Percentiles rank a stretch among this genome's conserved stretches.
Evolutionary conservation across 2,113 vertebrate species (phyloP).

Genomic region (Cathartes aura): DNA sequence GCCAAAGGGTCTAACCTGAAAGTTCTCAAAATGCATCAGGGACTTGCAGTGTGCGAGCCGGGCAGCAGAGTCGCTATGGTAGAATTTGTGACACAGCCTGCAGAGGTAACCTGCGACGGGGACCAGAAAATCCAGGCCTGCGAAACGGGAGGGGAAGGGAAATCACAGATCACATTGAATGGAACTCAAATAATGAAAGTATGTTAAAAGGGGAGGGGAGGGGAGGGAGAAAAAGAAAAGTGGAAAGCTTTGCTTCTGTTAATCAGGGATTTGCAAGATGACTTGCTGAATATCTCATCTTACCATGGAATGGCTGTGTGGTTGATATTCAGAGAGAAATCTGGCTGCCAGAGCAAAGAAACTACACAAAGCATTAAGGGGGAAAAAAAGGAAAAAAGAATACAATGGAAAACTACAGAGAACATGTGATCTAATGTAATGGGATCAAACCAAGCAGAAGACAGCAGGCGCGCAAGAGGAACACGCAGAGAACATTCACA

Average conservation of each 20-base stretch:
- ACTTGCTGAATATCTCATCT: slow-evolving; percentile 66
- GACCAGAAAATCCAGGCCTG: slow-evolving; percentile 92
- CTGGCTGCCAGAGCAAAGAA: slow-evolving; percentile 61
- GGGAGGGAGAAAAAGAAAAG: background rate
- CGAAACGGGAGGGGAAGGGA: slow-evolving; percentile 65
- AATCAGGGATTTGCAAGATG: slow-evolving; percentile 37
- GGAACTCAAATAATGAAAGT: slow-evolving; percentile 63
- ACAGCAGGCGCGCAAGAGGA: slow-evolving; percentile 60
- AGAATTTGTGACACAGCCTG: slow-evolving; percentile 93
- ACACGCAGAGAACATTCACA: slow-evolving; percentile 69
- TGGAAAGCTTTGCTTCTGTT: slow-evolving; percentile 61
- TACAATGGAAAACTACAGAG: slow-evolving; percentile 70
- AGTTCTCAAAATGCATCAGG: slow-evolving; percentile 91
- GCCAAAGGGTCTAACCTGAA: slow-evolving; percentile 87
- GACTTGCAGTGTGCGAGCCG: slow-evolving; percentile 93
- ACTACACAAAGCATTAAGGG: slow-evolving; percentile 25
- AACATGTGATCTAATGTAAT: slow-evolving; percentile 62
- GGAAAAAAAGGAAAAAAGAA: background rate
- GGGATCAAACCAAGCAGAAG: slow-evolving; percentile 64
- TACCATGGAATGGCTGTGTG: slow-evolving; percentile 48
- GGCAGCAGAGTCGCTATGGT: slow-evolving; percentile 86
- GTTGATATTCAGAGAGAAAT: slow-evolving; percentile 65
- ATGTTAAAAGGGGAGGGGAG: slow-evolving; percentile 48
- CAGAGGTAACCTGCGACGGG: slow-evolving; percentile 94
- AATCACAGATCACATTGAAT: slow-evolving; percentile 76